Evolutionary conservation across 2,797 vertebrate genomes (phyloP).

Genomic region (Varecia variegata): DNA sequence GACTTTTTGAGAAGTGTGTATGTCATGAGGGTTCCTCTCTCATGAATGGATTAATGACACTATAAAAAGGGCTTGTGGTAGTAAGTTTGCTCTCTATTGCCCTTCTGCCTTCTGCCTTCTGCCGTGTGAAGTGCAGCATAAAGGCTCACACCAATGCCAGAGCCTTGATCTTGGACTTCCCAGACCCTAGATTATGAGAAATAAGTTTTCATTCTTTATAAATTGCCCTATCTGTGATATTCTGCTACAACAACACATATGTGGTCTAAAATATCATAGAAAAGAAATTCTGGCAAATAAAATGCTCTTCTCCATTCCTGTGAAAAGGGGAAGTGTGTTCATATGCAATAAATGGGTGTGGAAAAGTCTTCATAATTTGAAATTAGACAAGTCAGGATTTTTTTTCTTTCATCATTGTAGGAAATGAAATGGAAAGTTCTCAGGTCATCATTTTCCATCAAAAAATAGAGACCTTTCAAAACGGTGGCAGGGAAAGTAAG

Average conservation of each 20-base stretch:
- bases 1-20: background rate
- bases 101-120: background rate
- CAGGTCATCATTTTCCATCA: background rate
- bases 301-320: background rate
- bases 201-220: background rate
- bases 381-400: conserved; percentile 28
- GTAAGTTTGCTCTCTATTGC: background rate
- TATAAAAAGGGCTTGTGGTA: background rate
- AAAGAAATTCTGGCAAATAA: conserved; percentile 36
- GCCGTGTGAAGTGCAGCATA: background rate
- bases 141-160: background rate
- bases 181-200: background rate
- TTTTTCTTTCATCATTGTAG: background rate
- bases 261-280: background rate
- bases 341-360: background rate
- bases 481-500: background rate
- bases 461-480: background rate
- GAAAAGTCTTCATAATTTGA: background rate
- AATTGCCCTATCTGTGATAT: background rate
- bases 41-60: background rate
- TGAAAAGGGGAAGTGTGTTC: conserved; percentile 22
- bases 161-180: background rate
- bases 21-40: background rate
- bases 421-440: conserved; percentile 29
- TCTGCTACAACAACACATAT: background rate